Evolutionary conservation across 2,888 invertebrate genomes (phyloP), one percentile per base, ranked within the genome.

Genomic region (Rhabditoides inermis): DNA sequence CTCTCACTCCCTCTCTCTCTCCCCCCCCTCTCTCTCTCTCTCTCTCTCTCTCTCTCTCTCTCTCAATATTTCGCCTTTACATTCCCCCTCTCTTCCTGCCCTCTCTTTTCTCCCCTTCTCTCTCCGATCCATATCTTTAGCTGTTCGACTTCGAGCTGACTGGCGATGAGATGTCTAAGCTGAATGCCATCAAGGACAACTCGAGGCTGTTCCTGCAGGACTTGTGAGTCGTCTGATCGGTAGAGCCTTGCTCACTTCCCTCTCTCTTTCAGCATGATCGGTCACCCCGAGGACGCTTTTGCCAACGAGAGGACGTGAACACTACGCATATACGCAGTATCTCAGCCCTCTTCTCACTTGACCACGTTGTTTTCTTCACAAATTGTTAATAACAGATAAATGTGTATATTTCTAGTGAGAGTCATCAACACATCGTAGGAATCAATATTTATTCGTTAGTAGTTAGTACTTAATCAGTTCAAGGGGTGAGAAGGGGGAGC

Each of bases 201-300:
- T 60, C 60, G 46, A 53, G 63, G 20, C 51, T 63, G 52, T 37
- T 54, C 55, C 36, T 55, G 6, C 59, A 58, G 32, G 60, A 59
- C 22, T 61, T 59, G 60, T 63, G 30, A 55, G 60, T 58, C 46
- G 23, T 45, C 23, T 12, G 12, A 23, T 40, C 40, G 7, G 7
- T 40, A 7, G 40, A 7, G n/a, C 7, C 22, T 40, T 18, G 20
- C n/a, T 10, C 7, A 7, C 40, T 18, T 47, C 44, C 35, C 5
- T 12, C 12, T 27, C 10, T 18, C 27, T 59, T 65, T 53, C 58
- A 65, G 63, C 51, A 61, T 63, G 61, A 45, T 30, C n/a, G 63
- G 61, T 12, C 61, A 63, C 27, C 58, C 61, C 26, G 63, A 65
- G 27, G 65, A 63, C 35, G 49, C 63, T 1, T 63, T 61, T 50